Evolutionary conservation across 2,888 invertebrate species (phyloP).

Genomic region (Alentia gelatinosa): DNA sequence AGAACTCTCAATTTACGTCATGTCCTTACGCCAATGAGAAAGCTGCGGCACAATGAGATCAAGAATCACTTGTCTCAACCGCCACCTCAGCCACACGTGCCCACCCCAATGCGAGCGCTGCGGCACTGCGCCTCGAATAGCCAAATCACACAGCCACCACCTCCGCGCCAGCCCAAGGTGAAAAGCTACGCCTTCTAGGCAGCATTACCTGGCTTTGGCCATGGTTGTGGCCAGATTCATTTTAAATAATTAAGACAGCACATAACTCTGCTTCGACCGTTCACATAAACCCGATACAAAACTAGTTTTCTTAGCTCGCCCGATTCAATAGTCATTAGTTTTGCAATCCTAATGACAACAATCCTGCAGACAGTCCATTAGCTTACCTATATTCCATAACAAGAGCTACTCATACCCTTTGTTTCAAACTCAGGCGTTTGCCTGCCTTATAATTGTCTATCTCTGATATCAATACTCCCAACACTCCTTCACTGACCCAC

Average conservation of each 20-base stretch:
- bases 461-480: background rate
- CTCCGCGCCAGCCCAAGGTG: slow-evolving; percentile 12
- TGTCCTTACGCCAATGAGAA: slow-evolving; percentile 47
- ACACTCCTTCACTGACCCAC: background rate
- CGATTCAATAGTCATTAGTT: background rate
- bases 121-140: background rate
- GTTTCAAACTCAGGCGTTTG: background rate
- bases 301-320: background rate
- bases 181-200: background rate
- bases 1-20: background rate
- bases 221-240: slow-evolving; percentile 25
- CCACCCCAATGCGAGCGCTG: slow-evolving; percentile 27
- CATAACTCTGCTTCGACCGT: slow-evolving; percentile 6
- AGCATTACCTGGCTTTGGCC: slow-evolving; percentile 16
- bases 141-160: background rate
- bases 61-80: slow-evolving; percentile 35
- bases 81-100: slow-evolving; percentile 19
- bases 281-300: background rate
- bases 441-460: background rate
- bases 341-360: background rate
- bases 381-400: background rate
- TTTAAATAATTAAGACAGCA: background rate
- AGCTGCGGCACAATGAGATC: background rate
- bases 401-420: background rate
- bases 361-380: slow-evolving; percentile 11